Base-by-base conservation (phyloP, 2,888 invertebrate genomes). In the Ptilodon capucinus region DNA sequence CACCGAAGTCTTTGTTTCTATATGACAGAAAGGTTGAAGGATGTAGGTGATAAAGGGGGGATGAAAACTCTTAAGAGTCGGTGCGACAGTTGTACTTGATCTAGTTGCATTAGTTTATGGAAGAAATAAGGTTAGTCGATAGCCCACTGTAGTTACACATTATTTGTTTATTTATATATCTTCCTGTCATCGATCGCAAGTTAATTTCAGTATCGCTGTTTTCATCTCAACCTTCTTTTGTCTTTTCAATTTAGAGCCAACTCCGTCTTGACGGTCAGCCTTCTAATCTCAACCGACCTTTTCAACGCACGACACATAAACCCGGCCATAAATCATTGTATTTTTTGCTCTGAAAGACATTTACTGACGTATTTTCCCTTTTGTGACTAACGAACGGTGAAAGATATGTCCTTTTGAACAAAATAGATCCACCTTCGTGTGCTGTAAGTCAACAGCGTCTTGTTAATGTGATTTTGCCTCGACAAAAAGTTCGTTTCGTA, bases 281-380 rank as follows among this genome's bases (percentile, higher is more conserved):
- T 16, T 32, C 18, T 39, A 39, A 44, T 44, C 40, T 34, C 19
- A n/a, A 14, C 21, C 14, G 32, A 40, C 32, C 39, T 32, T 44
- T 35, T 16, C 32, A 35, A 35, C 19, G 25, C n/a, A 36, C 11
- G 36, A 36, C 36, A 36, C 18, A 11, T 36, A 18, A 17, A 36
- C 36, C 18, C 11, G 18, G 18, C 36, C 14, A 36, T 36, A 18
- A 36, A 36, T 36, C 36, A 36, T 36, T 36, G 18, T 36, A 36
- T 36, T 36, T 36, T 36, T 48, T 28, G 38, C 30, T 25, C n/a
- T 44, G 18, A 32, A 38, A 18, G 36, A 18, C 14, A 18, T 36
- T 34, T 17, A 34, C 17, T n/a, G 9, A 36, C 36, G 18, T 18
- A 36, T n/a, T 36, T 18, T 11, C 18, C 17, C 16, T 8, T 36